Percentiles rank a stretch among this genome's conserved stretches.
These are phyloP conservation scores for Pterois miles DNA, from an alignment of 2,797 vertebrate species.

Conservation along the genomic window DNA sequence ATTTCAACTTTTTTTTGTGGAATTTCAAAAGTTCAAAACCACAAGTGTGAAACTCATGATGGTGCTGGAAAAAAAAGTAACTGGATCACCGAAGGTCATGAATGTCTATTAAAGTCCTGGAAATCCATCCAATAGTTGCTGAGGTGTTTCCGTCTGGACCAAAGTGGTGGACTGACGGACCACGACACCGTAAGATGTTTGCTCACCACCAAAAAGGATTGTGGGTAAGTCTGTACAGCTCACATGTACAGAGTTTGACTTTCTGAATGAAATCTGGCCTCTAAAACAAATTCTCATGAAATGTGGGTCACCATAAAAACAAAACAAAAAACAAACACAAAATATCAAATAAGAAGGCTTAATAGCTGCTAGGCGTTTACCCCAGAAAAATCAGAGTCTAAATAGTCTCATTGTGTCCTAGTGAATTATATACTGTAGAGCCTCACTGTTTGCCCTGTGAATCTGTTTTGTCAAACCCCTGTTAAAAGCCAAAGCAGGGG, in stretches of 20 bases:
- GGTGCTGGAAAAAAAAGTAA: neutral
- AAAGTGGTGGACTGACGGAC: neutral
- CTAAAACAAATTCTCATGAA: neutral
- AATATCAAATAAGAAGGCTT: neutral
- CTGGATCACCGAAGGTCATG: neutral
- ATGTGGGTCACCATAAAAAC: neutral
- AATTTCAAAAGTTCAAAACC: neutral
- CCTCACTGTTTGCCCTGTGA: constrained; percentile 54
- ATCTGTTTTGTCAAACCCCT: constrained; percentile 69
- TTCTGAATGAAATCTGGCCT: neutral
- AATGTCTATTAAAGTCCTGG: neutral
- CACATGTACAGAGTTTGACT: neutral
- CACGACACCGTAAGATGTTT: neutral
- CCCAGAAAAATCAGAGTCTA: constrained; percentile 29
- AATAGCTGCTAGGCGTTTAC: neutral
- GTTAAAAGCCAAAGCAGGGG: constrained; percentile 52
- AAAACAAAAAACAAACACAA: neutral
- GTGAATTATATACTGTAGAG: constrained; percentile 34
- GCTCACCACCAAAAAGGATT: neutral
- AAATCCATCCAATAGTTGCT: neutral
- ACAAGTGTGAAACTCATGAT: neutral
- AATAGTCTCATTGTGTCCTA: constrained; percentile 56
- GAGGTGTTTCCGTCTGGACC: neutral
- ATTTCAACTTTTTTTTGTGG: too few relatives aligned
- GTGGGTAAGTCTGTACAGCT: neutral